phyloP scores from a whole-genome alignment of 2,888 invertebrate genomes.

The Pimpla rufipes region DNA sequence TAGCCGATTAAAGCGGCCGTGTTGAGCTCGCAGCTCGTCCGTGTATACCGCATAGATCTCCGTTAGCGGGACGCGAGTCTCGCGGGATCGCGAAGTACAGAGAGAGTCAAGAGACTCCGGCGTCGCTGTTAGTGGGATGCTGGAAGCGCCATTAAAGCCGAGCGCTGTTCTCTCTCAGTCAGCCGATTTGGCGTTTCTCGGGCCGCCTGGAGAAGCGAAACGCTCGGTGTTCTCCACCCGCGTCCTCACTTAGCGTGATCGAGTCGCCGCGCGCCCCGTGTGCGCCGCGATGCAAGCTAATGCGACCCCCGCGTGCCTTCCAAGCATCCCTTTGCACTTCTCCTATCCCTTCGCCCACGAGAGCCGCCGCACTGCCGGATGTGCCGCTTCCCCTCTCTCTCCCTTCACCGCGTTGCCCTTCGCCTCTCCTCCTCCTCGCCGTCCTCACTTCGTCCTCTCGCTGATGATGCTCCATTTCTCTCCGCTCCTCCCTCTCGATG shows the following conservation, averaged over 20 bases:
- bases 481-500: slow-evolving; percentile 24
- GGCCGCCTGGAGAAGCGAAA: not conserved
- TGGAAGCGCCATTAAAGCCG: slow-evolving; percentile 32
- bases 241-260: slow-evolving; percentile 53
- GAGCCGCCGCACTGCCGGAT: not conserved
- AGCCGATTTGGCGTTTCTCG: slow-evolving; percentile 39
- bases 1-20: too few relatives aligned
- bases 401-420: slow-evolving; percentile 10
- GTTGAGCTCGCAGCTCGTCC: too few relatives aligned
- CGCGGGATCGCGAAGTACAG: not conserved
- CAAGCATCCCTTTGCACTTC: slow-evolving; percentile 30
- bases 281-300: slow-evolving; percentile 47
- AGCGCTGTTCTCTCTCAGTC: slow-evolving; percentile 27
- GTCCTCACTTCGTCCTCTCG: slow-evolving; percentile 9
- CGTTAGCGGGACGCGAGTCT: not conserved
- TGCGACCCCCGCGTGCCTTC: slow-evolving; percentile 11
- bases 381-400: slow-evolving; percentile 10
- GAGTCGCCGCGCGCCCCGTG: slow-evolving; percentile 25
- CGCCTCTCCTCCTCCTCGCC: not conserved
- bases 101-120: not conserved
- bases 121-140: not conserved
- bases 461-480: slow-evolving; percentile 27
- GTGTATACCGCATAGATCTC: not conserved
- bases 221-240: slow-evolving; percentile 15
- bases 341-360: not conserved